Base-by-base conservation (phyloP, 37 sponge, comb jelly and placozoan species). In the Halichondria panicea region DNA sequence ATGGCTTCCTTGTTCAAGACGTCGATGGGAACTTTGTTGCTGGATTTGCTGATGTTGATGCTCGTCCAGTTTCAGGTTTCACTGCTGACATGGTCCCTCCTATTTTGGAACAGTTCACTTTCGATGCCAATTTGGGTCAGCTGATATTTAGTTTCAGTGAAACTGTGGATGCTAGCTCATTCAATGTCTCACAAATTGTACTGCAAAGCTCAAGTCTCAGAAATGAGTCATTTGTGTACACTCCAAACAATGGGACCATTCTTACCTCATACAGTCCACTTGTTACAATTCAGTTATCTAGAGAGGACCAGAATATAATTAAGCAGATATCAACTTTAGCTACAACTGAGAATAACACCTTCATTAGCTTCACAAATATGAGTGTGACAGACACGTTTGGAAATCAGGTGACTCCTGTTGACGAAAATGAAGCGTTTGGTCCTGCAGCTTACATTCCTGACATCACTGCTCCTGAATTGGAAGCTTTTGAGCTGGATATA, bases 131-230 rank as follows among this genome's bases (percentile, higher is more conserved):
- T 76, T 33, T 21, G 12, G 96, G 89, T 33, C 54, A 55, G 11
- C 60, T 95, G 24, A 48, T 58, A 21, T 66, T 92, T 1, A 80
- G 76, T 15, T 95, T 95, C 62, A 72, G 70, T 81, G 96, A 95
- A 66, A 85, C 92, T 21, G 74, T 95, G 1, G 71, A 89, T 64
- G 70, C 75, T 30, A 40, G 35, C 8, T 75, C 93, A n/a, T 50
- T 88, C 31, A 58, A 77, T 25, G 45, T 74, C 9, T 63, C 74
- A 35, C 43, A 78, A 39, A 50, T 92, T 19, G 75, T 54, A 43
- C 41, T 95, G 8, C 96, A 92, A 34, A 74, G 75, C 43, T 21
- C 37, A 22, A 56, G 32, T 32, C 81, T 75, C 65, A 44, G 25
- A 35, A 40, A 38, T 4, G 68, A 60, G 35, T 35, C 46, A 5